These are phyloP conservation scores for Blomia tropicalis DNA, from an alignment of 2,888 invertebrate species.

Conservation along the genomic window DNA sequence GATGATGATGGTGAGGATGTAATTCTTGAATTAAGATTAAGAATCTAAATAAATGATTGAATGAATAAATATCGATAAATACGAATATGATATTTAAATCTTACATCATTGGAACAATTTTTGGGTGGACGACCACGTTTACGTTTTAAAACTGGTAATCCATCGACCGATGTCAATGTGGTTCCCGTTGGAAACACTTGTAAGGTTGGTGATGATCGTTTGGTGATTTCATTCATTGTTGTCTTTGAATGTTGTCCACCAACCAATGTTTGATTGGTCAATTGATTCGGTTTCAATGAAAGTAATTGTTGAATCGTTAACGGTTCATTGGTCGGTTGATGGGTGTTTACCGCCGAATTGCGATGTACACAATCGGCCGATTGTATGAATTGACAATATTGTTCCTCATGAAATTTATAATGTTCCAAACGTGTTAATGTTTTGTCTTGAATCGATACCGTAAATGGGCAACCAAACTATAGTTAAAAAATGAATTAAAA, in stretches of 20 bases:
- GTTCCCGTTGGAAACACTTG: conserved; percentile 24
- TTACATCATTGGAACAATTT: conserved; percentile 40
- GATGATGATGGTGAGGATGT: neutral
- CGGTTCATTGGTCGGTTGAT: neutral
- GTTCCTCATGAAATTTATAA: conserved; percentile 58
- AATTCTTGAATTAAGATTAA: neutral
- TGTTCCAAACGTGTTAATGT: conserved; percentile 66
- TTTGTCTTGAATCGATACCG: conserved; percentile 57
- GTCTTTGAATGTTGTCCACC: neutral
- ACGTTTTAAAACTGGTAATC: conserved; percentile 59
- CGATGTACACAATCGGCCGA: neutral
- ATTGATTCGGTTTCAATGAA: neutral
- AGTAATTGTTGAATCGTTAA: neutral
- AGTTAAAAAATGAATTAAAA: conserved; percentile 18
- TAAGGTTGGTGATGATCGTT: conserved; percentile 17
- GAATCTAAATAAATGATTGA: neutral
- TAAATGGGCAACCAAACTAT: conserved; percentile 61
- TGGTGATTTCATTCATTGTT: neutral
- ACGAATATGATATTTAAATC: neutral
- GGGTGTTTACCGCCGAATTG: conserved; percentile 25
- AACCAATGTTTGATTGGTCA: neutral
- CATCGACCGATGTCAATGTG: conserved; percentile 55
- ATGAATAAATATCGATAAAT: neutral
- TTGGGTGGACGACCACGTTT: conserved; percentile 92
- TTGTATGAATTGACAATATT: neutral